These are phyloP conservation scores for Phengaris alcon DNA, from an alignment of 2,888 invertebrate species.

Conservation along the genomic window DNA sequence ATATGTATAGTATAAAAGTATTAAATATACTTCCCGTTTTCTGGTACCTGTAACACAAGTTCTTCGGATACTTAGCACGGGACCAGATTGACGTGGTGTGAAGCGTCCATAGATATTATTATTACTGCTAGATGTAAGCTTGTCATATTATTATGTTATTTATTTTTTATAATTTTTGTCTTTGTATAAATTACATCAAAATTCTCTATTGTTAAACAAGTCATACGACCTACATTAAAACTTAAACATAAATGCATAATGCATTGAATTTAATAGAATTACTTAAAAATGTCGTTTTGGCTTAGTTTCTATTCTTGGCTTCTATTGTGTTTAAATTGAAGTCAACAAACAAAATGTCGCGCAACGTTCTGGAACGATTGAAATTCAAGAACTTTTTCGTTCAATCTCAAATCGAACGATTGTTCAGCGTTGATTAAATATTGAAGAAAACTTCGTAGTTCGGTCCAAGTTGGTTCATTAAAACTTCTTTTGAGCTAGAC, in stretches of 20 bases:
- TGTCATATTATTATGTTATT: no score
- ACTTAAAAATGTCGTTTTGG: neutral
- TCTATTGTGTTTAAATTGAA: neutral
- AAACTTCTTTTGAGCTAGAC: slow-evolving; percentile 24
- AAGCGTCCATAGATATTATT: no score
- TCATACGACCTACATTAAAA: neutral
- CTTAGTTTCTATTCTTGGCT: neutral
- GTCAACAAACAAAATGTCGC: slow-evolving; percentile 11
- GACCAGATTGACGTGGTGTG: no score
- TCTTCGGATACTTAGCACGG: no score
- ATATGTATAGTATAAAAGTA: no score
- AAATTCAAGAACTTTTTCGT: slow-evolving; percentile 18
- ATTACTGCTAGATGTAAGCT: no score
- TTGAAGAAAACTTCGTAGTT: slow-evolving; percentile 12
- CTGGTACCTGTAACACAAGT: no score
- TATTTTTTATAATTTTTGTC: no score
- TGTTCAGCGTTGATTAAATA: slow-evolving; percentile 24
- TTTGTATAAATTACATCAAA: no score
- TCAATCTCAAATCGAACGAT: slow-evolving; percentile 20
- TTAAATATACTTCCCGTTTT: no score
- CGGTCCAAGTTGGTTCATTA: slow-evolving; percentile 8
- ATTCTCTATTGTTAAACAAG: no score
- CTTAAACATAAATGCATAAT: neutral
- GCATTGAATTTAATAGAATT: neutral
- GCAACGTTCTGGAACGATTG: neutral